A percentile compares a stretch with the other conserved stretches of the same genome.
These are phyloP conservation scores for Leptothorax acervorum DNA, from an alignment of 2,888 invertebrate species.

Conservation along the genomic window DNA sequence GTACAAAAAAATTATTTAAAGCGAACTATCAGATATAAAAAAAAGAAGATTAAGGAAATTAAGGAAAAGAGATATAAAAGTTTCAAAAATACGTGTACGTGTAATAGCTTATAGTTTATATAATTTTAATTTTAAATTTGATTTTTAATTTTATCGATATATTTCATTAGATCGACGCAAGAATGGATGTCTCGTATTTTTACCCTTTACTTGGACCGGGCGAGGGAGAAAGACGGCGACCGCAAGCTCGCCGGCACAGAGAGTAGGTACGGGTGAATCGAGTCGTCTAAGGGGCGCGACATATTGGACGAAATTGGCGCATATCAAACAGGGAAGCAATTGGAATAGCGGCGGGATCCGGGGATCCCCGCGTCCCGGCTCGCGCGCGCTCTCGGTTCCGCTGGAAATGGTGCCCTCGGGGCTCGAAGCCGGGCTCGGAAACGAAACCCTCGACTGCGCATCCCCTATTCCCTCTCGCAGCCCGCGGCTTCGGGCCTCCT, in stretches of 20 bases:
- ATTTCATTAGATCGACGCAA: neutral
- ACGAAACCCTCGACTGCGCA: conserved; percentile 77
- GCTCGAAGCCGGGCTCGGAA: conserved; percentile 78
- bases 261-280: conserved; percentile 31
- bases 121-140: neutral
- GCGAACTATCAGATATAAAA: neutral
- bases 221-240: conserved; percentile 5
- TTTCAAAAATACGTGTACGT: neutral
- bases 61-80: neutral
- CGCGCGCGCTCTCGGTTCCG: conserved; percentile 77
- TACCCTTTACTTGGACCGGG: neutral
- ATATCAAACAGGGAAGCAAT: conserved; percentile 84
- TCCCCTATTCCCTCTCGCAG: conserved; percentile 70
- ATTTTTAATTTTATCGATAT: neutral
- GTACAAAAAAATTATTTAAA: too few relatives aligned
- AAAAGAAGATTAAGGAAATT: too few relatives aligned
- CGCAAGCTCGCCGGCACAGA: conserved; percentile 31
- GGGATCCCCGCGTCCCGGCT: conserved; percentile 72
- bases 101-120: neutral
- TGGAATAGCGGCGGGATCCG: conserved; percentile 81
- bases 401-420: conserved; percentile 83
- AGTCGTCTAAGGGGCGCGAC: conserved; percentile 80
- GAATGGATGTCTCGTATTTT: neutral
- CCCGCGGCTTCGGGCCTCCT: conserved; percentile 58
- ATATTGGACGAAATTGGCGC: conserved; percentile 84